Evolutionary conservation across 92 coral and sea anemone species (phyloP), one percentile per base, ranked within the genome.

Genomic region (Micromussa lordhowensis): DNA sequence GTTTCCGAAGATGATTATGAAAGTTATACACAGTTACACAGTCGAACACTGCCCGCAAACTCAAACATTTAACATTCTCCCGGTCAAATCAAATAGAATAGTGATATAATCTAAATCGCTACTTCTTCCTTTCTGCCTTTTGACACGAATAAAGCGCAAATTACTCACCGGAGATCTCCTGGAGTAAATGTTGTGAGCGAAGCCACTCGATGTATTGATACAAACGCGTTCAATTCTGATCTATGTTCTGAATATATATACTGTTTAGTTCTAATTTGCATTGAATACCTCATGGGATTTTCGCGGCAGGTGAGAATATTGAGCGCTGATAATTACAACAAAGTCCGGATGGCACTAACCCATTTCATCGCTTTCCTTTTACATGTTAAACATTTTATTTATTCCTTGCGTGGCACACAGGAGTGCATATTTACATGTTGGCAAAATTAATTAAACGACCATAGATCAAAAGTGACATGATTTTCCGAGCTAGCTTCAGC

Each of bases 321-420:
- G 64, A 44, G 54, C 44, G 31, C 83, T 61, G 68, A 86, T 86
- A 61, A 86, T 77, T 86, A 78, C 89, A 61, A 44, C 18, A 64
- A 59, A 68, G 22, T 86, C 89, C 89, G 89, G 89, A 86, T 66
- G 75, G 54, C 88, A 83, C 55, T 55, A 35, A 61, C 87, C 80
- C 55, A 85, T 77, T 63, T 86, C 88, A 76, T 63, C 88, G 82
- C 74, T 85, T 85, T 85, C 88, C 77, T 78, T 78, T 77, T 48
- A 63, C 77, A 86, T 59, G 83, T 86, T 86, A 57, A 86, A 86
- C 83, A 77, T 86, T 86, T 63, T 86, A 86, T 86, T 86, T 86
- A 86, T 44, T 63, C 22, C 89, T 28, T 86, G 89, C 34, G 89
- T 77, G 83, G 89, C 44, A 86, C 24, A 40, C 55, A 64, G 44